phyloP scores from a whole-genome alignment of 2,113 vertebrate genomes.

The Dromas ardeola region DNA sequence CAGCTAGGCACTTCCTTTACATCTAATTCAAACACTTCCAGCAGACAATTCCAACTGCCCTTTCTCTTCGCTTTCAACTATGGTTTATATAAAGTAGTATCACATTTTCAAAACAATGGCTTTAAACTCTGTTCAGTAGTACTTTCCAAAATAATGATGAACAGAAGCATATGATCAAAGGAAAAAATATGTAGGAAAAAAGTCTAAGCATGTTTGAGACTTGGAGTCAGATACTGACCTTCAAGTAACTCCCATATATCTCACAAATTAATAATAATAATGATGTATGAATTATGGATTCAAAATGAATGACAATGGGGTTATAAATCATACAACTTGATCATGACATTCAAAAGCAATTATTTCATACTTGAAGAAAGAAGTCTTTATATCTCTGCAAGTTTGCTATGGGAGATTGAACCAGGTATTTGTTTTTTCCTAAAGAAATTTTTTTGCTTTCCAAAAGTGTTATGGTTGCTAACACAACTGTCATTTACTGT shows the following conservation, averaged over 20 bases:
- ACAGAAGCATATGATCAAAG: slow-evolving; percentile 38
- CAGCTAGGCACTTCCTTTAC: background rate
- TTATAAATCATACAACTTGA: slow-evolving; percentile 60
- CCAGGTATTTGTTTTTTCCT: background rate
- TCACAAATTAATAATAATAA: slow-evolving; percentile 64
- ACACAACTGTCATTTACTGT: background rate
- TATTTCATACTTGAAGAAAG: slow-evolving; percentile 32
- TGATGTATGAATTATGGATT: slow-evolving; percentile 60
- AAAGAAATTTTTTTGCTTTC: background rate
- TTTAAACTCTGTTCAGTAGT: background rate
- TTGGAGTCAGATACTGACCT: slow-evolving; percentile 49
- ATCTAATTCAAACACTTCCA: slow-evolving; percentile 17
- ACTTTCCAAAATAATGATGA: slow-evolving; percentile 10
- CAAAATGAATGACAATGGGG: slow-evolving; percentile 55
- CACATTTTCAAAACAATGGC: slow-evolving; percentile 38
- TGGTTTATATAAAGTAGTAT: slow-evolving; percentile 39
- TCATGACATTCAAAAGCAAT: slow-evolving; percentile 61
- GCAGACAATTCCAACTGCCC: slow-evolving; percentile 19
- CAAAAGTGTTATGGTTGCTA: background rate
- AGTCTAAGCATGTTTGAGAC: background rate
- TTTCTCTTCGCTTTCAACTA: slow-evolving; percentile 29
- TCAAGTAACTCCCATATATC: slow-evolving; percentile 64
- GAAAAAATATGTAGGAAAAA: background rate
- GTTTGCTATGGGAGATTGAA: background rate
- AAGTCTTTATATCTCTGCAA: background rate